Evolutionary conservation across 1,140 invertebrate species (phyloP).

Genomic region (Acromyrmex echinatior): DNA sequence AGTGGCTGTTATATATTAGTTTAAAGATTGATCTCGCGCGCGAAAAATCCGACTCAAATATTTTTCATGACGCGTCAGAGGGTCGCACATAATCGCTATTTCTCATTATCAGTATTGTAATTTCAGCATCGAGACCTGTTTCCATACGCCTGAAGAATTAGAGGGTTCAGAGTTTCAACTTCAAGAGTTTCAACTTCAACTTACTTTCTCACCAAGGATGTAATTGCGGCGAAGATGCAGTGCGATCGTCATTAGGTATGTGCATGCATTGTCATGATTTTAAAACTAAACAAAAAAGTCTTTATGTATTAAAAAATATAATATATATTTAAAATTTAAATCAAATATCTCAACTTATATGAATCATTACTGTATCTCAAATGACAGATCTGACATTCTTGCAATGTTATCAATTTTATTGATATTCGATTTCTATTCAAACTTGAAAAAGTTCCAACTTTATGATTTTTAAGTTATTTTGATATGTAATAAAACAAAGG

Average conservation of each 20-base stretch:
- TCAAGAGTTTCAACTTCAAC: not conserved
- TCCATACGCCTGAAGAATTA: not conserved
- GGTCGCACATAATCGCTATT: not conserved
- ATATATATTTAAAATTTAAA: not conserved
- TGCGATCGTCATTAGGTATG: no score
- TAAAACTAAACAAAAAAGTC: no score
- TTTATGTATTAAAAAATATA: not conserved
- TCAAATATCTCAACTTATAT: not conserved
- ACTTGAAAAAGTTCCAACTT: not conserved
- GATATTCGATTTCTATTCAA: not conserved
- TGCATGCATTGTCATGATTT: no score
- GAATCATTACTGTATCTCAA: not conserved
- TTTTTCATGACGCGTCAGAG: not conserved
- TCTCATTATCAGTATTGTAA: not conserved
- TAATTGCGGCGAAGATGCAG: not conserved
- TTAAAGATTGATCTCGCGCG: not conserved
- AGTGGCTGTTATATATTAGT: no score
- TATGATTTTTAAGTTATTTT: no score
- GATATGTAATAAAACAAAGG: no score
- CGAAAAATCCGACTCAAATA: not conserved
- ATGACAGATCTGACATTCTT: not conserved
- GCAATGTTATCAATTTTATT: not conserved
- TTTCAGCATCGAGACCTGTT: conserved; percentile 13
- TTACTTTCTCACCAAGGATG: not conserved
- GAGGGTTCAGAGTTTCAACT: not conserved